Evolutionary conservation across 2,888 invertebrate species (phyloP), one percentile per base, ranked within the genome.

Genomic region (Danaus chrysippus): DNA sequence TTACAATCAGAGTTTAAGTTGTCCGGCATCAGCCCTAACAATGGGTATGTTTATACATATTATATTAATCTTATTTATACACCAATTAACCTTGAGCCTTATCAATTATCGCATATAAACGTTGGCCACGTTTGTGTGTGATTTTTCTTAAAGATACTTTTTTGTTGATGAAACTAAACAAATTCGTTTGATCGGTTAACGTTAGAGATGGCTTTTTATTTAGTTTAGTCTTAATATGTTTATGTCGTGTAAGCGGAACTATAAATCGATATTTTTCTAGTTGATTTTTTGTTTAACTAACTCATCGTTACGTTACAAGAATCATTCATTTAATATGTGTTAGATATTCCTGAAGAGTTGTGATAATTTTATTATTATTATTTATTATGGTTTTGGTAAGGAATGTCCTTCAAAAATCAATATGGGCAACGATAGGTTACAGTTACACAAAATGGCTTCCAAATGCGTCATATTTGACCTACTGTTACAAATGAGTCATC

Each of bases 1-100:
- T 77, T 67, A 76, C 76, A 75, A 71, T 67, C 60, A 60, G 63
- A 69, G 69, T 65, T 49, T 49, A 17, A 17, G 46, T 57, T 52
- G 49, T 42, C 46, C 44, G 59, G 59, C 64, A 54, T 52, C 54
- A 56, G 58, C 59, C 54, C 58, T 49, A 53, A 49, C 10, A 60
- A 68, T 68, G 68, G 68, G 68, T 68, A 64, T 15, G 68, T 66
- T 57, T 34, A 34, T 34, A n/a, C n/a, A n/a, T n/a, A 34, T 34
- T 56, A 54, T 62, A 34, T 42, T 54, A 41, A 42, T 34, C 42
- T 43, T 17, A 41, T 44, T 49, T 42, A 11, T 15, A 56, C 19
- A 15, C n/a, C 10, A 42, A 57, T 23, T 64, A 10, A 53, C 56
- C 60, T 64, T 62, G 63, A 62, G 61, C 58, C 58, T 46, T 9